phyloP scores from a whole-genome alignment of 2,888 invertebrate genomes.

The Drosophila testacea region DNA sequence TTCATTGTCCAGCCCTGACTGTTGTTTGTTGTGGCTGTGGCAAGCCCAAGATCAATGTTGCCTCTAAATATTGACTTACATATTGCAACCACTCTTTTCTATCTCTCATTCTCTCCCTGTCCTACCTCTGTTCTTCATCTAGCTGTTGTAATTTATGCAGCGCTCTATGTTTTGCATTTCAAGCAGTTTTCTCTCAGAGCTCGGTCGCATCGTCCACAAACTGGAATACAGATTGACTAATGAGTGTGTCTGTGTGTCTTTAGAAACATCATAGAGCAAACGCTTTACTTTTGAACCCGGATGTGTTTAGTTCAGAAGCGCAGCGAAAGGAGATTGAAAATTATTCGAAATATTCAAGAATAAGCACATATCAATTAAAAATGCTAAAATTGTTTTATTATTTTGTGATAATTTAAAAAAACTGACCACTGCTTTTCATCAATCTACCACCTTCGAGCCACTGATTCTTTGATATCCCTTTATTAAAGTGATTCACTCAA shows the following conservation, averaged over 20 bases:
- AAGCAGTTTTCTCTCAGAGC: slow-evolving; percentile 52
- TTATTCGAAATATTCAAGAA: not conserved
- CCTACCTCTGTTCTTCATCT: slow-evolving; percentile 15
- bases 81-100: slow-evolving; percentile 14
- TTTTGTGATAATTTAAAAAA: too few relatives aligned
- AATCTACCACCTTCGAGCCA: too few relatives aligned
- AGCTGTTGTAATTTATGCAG: slow-evolving; percentile 60
- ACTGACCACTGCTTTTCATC: too few relatives aligned
- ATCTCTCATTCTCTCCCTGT: not conserved
- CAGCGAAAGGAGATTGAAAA: not conserved
- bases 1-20: slow-evolving; percentile 34
- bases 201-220: slow-evolving; percentile 46
- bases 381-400: too few relatives aligned
- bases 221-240: slow-evolving; percentile 35
- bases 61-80: slow-evolving; percentile 34
- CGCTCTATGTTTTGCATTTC: slow-evolving; percentile 56
- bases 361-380: too few relatives aligned
- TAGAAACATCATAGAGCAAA: slow-evolving; percentile 24
- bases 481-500: too few relatives aligned
- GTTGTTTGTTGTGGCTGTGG: slow-evolving; percentile 16
- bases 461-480: too few relatives aligned
- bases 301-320: slow-evolving; percentile 26
- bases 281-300: slow-evolving; percentile 37
- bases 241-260: slow-evolving; percentile 1
- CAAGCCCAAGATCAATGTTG: slow-evolving; percentile 17